Evolutionary conservation across 2,888 invertebrate species (phyloP).

Genomic region (Drosophila trichaetosa): DNA sequence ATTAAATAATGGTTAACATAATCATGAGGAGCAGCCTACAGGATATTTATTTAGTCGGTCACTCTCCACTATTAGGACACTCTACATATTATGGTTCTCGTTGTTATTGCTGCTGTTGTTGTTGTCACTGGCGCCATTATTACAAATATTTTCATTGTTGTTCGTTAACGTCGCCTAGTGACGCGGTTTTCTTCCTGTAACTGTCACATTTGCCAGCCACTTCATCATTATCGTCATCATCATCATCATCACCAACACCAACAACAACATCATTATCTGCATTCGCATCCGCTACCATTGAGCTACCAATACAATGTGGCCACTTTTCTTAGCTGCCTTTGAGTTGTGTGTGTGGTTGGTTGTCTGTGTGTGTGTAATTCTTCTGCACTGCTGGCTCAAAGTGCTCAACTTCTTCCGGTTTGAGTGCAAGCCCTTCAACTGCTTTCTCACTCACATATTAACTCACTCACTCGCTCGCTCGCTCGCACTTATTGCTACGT

Average conservation of each 20-base stretch:
- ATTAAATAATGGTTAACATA: background rate
- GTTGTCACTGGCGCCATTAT: slow-evolving; percentile 68
- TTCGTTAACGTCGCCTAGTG: slow-evolving; percentile 56
- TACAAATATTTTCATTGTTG: slow-evolving; percentile 64
- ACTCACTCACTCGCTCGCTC: background rate
- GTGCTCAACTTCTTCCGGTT: slow-evolving; percentile 44
- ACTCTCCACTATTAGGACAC: background rate
- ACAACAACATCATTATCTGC: slow-evolving; percentile 4
- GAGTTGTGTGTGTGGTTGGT: background rate
- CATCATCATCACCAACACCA: slow-evolving; percentile 24
- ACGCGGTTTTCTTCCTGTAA: slow-evolving; percentile 60
- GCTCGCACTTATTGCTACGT: slow-evolving; percentile 6
- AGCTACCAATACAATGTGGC: slow-evolving; percentile 51
- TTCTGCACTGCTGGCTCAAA: slow-evolving; percentile 5
- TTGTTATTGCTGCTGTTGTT: slow-evolving; percentile 14
- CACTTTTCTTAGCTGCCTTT: slow-evolving; percentile 30
- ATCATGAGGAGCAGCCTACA: background rate
- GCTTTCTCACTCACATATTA: slow-evolving; percentile 5
- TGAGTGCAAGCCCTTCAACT: slow-evolving; percentile 39
- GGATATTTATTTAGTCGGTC: background rate
- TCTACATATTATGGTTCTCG: slow-evolving; percentile 7
- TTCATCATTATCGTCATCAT: slow-evolving; percentile 61
- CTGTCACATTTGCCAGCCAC: slow-evolving; percentile 73
- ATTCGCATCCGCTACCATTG: background rate
- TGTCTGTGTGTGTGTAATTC: background rate